Base-by-base conservation (phyloP, 2,113 vertebrate species). In the Poicephalus gulielmi region DNA sequence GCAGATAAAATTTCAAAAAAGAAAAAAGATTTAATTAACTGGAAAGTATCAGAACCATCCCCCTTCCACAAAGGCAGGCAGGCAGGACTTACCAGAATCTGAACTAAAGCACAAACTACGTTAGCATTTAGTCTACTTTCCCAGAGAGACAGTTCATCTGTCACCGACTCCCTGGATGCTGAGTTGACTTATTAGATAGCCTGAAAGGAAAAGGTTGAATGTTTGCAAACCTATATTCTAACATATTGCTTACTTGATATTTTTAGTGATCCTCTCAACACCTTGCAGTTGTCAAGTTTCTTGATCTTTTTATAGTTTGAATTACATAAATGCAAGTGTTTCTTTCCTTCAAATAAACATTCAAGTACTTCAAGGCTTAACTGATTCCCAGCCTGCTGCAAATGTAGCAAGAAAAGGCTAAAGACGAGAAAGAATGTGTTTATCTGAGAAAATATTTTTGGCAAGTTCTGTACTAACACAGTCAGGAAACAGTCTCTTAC, bases 251-350 rank as follows among this genome's bases (percentile, higher is more conserved):
- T 70, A 16, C 55, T 70, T 80, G 49, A 17, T 86, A 81, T 81
- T 94, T 97, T 93, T 90, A 94, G 83, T 74, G 59, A 94, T 90
- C 35, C 37, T 66, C 68, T 77, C 83, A 63, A 63, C 63, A 52
- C 46, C 80, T 88, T 27, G 33, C 27, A 74, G 30, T 59, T 59
- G 37, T 81, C 67, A 83, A 79, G 83, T 62, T 86, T 83, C 94
- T 85, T 92, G 47, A 92, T 92, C 88, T 88, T 90, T 92, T 94
- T 91, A 94, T 67, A 81, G 86, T 59, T 86, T 81, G 76, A 95
- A 91, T 94, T 95, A 80, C 76, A 94, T 92, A 90, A 90, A 80
- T 52, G 49, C 30, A 83, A 94, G 77, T 44, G 49, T 43, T 62
- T 93, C n/a, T 95, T 81, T 76, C 64, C 55, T 83, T 62, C 59